Percentiles rank a stretch among this genome's conserved stretches.
Evolutionary conservation across 2,888 invertebrate species (phyloP).

Genomic region (Lithophane socia): DNA sequence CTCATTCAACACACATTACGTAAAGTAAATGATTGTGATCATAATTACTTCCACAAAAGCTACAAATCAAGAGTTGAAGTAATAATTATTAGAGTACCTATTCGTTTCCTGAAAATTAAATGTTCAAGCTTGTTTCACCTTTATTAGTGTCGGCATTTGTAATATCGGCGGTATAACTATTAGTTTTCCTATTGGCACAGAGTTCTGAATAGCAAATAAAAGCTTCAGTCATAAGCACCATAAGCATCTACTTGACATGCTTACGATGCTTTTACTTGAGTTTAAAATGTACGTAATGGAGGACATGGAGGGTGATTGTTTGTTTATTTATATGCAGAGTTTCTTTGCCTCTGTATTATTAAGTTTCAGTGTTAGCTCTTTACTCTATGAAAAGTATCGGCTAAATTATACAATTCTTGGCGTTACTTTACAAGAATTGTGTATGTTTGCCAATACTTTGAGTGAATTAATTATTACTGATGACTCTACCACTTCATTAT

Average conservation of each 20-base stretch:
- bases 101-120: conserved; percentile 17
- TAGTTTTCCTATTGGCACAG: conserved; percentile 32
- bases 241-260: conserved; percentile 39
- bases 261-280: conserved; percentile 20
- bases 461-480: neutral
- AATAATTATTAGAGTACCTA: neutral
- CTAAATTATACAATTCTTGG: neutral
- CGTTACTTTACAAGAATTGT: too few species aligned
- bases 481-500: conserved; percentile 2
- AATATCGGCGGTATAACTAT: conserved; percentile 11
- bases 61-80: conserved; percentile 8
- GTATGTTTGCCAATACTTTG: too few species aligned
- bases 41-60: neutral
- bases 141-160: conserved; percentile 3
- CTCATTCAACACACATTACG: neutral
- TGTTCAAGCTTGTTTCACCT: neutral
- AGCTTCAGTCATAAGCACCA: conserved; percentile 38
- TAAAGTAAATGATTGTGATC: neutral
- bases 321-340: conserved; percentile 2
- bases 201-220: conserved; percentile 25
- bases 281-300: neutral
- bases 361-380: neutral
- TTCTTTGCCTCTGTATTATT: neutral
- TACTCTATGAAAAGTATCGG: too few species aligned
- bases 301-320: neutral